These are phyloP conservation scores for Sanderia malayensis DNA, from an alignment of 30 jellyfish, hydroid and myxozoan species.

Conservation along the genomic window DNA sequence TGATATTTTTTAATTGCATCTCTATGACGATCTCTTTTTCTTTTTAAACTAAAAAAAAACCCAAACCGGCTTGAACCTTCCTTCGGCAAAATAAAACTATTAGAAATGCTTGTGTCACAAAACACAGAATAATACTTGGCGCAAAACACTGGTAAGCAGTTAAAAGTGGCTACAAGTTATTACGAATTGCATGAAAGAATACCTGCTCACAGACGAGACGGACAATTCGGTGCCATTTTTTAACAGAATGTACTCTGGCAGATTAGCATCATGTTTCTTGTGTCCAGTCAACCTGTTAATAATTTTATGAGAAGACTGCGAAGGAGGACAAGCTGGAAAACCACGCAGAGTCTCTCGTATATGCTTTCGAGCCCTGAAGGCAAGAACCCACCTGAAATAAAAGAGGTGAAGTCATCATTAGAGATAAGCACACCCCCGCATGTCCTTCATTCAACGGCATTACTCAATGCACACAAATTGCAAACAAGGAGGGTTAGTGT, in stretches of 20 bases:
- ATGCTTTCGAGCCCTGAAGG: slow-evolving; percentile 33
- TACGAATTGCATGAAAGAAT: background rate
- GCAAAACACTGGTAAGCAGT: too few species aligned
- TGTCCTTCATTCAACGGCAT: too few species aligned
- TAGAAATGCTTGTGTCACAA: background rate
- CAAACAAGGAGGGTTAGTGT: background rate
- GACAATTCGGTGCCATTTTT: slow-evolving; percentile 35
- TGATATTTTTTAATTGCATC: slow-evolving; percentile 44
- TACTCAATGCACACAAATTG: background rate
- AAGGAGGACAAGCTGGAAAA: slow-evolving; percentile 76
- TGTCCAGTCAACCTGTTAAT: slow-evolving; percentile 23
- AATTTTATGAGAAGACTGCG: slow-evolving; percentile 37
- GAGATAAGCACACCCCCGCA: too few species aligned
- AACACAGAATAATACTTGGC: too few species aligned
- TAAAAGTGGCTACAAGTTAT: background rate
- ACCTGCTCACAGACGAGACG: slow-evolving; percentile 49
- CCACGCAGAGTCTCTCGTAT: slow-evolving; percentile 56
- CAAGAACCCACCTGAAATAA: slow-evolving; percentile 56
- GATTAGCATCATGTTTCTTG: slow-evolving; percentile 29
- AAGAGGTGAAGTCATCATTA: too few species aligned
- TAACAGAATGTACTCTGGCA: slow-evolving; percentile 33
- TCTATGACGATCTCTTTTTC: slow-evolving; percentile 48
- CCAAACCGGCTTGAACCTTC: background rate
- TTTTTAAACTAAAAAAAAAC: slow-evolving; percentile 14
- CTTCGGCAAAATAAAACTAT: too few species aligned